phyloP scores from a whole-genome alignment of 2,888 invertebrate species.

The Tachina grossa region DNA sequence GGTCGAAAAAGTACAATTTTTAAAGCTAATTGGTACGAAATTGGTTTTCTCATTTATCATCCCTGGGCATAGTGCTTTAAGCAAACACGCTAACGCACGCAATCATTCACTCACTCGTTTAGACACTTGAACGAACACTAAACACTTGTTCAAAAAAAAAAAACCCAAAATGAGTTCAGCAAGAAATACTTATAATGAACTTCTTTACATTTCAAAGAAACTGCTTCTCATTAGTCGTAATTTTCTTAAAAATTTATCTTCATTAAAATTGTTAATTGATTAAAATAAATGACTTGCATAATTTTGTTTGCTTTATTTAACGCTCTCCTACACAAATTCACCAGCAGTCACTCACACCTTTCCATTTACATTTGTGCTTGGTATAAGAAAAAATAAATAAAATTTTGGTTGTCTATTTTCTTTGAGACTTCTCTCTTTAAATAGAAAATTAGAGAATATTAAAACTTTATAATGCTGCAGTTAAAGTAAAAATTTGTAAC shows the following conservation, averaged over 20 bases:
- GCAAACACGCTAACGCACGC: slow-evolving; percentile 20
- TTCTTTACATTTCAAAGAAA: slow-evolving; percentile 9
- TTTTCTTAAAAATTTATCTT: slow-evolving; percentile 44
- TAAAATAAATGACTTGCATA: slow-evolving; percentile 46
- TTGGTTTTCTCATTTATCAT: no score
- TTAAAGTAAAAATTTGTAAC: no score
- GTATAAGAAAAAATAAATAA: neutral
- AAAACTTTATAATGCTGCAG: no score
- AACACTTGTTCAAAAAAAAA: neutral
- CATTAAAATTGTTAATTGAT: slow-evolving; percentile 49
- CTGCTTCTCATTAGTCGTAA: slow-evolving; percentile 39
- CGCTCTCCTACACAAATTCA: slow-evolving; percentile 17
- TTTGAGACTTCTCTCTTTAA: neutral
- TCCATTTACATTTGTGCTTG: neutral
- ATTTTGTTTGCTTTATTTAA: slow-evolving; percentile 9
- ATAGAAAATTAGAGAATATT: no score
- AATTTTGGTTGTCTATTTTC: neutral
- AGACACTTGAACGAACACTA: neutral
- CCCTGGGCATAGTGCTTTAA: neutral
- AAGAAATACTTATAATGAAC: neutral
- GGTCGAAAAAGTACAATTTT: no score
- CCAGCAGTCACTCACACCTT: no score
- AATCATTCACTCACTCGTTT: slow-evolving; percentile 21
- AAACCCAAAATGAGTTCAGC: neutral
- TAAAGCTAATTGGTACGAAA: no score